Evolutionary conservation across 2,888 invertebrate species (phyloP).

Genomic region (Drosophila heteroneura): DNA sequence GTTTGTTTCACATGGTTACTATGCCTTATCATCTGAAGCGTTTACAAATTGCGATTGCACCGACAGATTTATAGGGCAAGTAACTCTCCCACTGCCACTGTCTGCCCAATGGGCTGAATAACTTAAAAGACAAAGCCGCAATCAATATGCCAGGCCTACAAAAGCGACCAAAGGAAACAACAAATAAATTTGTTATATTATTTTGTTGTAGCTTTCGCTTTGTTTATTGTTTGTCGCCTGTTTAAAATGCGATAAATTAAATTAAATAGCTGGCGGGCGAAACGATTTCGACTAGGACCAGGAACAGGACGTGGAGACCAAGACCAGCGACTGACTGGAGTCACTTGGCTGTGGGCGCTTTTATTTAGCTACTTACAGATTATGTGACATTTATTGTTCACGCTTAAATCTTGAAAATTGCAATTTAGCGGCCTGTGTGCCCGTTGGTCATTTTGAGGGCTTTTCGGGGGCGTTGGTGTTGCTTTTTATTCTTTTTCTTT

Average conservation of each 20-base stretch:
- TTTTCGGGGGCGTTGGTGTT: not conserved
- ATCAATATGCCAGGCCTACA: constrained; percentile 60
- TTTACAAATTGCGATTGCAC: constrained; percentile 45
- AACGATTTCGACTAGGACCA: constrained; percentile 8
- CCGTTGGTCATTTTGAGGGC: constrained; percentile 51
- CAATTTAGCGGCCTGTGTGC: constrained; percentile 73
- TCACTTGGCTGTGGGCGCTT: constrained; percentile 59
- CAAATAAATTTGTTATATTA: constrained; percentile 72
- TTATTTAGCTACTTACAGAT: constrained; percentile 84
- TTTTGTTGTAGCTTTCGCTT: constrained; percentile 47
- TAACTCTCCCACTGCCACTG: not conserved
- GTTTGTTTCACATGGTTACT: not conserved
- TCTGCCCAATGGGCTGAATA: not conserved
- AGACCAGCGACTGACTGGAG: not conserved
- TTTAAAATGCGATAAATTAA: constrained; percentile 81
- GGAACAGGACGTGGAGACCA: not conserved
- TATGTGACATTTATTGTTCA: constrained; percentile 86
- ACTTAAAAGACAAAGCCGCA: constrained; percentile 65
- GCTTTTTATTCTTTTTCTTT: not conserved
- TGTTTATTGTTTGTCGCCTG: constrained; percentile 69
- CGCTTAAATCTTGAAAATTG: constrained; percentile 83
- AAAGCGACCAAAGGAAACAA: constrained; percentile 47
- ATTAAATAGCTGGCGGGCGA: constrained; percentile 62
- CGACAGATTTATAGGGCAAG: constrained; percentile 37
- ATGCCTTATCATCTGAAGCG: constrained; percentile 40